Conservation (phyloP, 2,888 invertebrate species). For the Leptura quadrifasciata region DNA sequence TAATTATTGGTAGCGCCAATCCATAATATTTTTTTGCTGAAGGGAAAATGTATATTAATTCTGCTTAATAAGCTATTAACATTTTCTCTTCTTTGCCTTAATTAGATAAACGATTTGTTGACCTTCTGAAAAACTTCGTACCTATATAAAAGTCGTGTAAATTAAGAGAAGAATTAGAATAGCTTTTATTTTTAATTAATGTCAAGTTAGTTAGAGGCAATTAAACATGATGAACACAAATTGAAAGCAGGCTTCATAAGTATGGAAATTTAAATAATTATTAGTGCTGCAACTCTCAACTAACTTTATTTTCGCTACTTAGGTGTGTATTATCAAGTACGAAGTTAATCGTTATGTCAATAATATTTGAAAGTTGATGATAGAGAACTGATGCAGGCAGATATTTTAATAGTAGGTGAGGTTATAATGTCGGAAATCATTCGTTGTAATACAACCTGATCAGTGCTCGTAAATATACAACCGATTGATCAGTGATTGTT, state of each 20-base stretch:
- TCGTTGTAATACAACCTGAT: neutral
- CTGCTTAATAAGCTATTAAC: no score
- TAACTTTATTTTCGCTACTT: neutral
- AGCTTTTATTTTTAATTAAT: neutral
- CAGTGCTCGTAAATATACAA: no score
- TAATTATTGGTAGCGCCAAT: no score
- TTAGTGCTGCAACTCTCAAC: neutral
- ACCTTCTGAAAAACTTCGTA: no score
- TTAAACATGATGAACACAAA: neutral
- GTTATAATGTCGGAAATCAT: neutral
- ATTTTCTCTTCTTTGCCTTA: no score
- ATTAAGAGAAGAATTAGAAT: neutral
- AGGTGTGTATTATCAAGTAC: neutral
- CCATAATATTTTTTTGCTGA: no score
- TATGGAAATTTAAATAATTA: neutral
- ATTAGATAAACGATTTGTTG: no score
- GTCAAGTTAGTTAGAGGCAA: neutral
- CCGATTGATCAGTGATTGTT: no score
- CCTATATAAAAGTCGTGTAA: no score
- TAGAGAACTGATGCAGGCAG: neutral
- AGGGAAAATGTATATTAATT: no score
- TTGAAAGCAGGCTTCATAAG: neutral
- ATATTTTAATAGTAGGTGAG: neutral
- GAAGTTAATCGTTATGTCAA: neutral
- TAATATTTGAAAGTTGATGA: neutral